A percentile compares a stretch with the other conserved stretches of the same genome.
phyloP scores from a whole-genome alignment of 2,113 vertebrate species.

The Datnioides undecimradiatus region DNA sequence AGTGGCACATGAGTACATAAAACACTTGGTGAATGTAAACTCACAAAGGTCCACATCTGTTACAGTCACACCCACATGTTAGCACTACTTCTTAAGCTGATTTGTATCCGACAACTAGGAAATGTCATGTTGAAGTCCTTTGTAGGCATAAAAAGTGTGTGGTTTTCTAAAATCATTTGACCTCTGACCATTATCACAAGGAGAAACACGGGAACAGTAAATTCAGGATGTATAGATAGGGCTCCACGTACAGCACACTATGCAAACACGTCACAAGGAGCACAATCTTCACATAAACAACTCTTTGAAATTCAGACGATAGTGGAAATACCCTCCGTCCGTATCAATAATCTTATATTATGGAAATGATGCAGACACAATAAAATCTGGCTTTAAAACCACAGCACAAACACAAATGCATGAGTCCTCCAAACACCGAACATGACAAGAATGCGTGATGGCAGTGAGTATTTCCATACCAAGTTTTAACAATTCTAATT shows the following conservation, averaged over 20 bases:
- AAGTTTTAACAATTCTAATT: background rate
- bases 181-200: conserved; percentile 57
- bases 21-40: conserved; percentile 57
- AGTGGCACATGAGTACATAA: conserved; percentile 47
- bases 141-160: background rate
- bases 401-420: conserved; percentile 60
- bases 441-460: conserved; percentile 4
- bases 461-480: conserved; percentile 58
- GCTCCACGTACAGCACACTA: conserved; percentile 18
- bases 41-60: conserved; percentile 28
- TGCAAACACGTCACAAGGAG: conserved; percentile 49
- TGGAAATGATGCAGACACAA: conserved; percentile 42
- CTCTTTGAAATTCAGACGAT: background rate
- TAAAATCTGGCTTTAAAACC: conserved; percentile 18
- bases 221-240: conserved; percentile 4
- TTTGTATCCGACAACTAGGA: background rate
- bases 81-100: background rate
- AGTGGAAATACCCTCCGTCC: background rate
- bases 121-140: background rate
- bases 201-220: conserved; percentile 20
- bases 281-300: conserved; percentile 36
- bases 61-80: conserved; percentile 15
- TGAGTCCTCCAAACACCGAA: conserved; percentile 29
- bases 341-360: conserved; percentile 18
- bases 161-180: conserved; percentile 51